Percentiles rank a stretch among this genome's conserved stretches.
phyloP scores from a whole-genome alignment of 2,888 invertebrate genomes.

The Cataglyphis rosenhaueri region DNA sequence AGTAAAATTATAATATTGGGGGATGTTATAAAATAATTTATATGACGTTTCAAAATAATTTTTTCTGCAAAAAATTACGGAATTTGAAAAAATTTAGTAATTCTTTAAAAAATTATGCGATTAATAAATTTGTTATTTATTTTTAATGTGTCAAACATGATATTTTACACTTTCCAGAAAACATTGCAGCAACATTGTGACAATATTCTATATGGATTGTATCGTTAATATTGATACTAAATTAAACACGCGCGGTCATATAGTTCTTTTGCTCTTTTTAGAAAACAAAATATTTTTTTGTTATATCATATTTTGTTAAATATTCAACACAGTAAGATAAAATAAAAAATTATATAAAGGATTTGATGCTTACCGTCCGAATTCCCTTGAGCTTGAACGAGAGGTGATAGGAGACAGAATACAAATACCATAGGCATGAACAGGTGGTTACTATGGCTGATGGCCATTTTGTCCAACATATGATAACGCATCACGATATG shows the following conservation, averaged over 20 bases:
- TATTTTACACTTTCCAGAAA: background rate
- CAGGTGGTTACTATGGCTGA: slow-evolving; percentile 71
- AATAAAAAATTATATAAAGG: background rate
- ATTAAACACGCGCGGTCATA: background rate
- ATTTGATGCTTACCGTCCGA: slow-evolving; percentile 57
- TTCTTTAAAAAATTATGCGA: background rate
- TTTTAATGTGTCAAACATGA: background rate
- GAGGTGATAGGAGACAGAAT: slow-evolving; percentile 57
- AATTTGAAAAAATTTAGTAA: background rate
- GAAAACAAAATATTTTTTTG: background rate
- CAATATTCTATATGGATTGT: background rate
- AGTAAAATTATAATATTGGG: background rate
- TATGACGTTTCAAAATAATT: background rate
- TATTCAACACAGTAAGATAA: background rate
- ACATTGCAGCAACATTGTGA: no score
- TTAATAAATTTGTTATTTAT: background rate
- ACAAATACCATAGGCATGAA: slow-evolving; percentile 62
- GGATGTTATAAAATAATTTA: background rate
- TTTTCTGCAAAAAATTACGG: background rate
- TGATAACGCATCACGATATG: slow-evolving; percentile 67
- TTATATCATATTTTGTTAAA: background rate
- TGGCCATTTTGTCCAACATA: slow-evolving; percentile 72
- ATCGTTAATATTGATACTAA: background rate
- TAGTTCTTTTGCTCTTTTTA: background rate
- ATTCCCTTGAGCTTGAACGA: slow-evolving; percentile 43